A percentile compares a stretch with the other conserved stretches of the same genome.
phyloP scores from a whole-genome alignment of 2,888 invertebrate genomes.

The Amphimallon solstitiale region DNA sequence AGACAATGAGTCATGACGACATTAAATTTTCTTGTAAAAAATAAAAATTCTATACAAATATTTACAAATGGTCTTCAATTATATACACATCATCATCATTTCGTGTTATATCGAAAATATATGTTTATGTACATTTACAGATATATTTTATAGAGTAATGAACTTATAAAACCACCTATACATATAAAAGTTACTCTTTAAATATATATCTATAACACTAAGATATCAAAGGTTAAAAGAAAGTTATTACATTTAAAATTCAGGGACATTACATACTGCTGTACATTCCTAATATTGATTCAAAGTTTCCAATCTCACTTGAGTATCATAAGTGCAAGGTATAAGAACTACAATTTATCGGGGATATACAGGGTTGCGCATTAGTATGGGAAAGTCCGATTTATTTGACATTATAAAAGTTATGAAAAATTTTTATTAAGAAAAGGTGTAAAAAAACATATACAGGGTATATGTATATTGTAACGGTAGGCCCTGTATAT shows the following conservation, averaged over 20 bases:
- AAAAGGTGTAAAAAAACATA: too few relatives aligned
- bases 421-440: too few relatives aligned
- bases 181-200: too few relatives aligned
- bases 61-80: conserved; percentile 17
- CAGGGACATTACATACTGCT: conserved; percentile 29
- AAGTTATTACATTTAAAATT: not conserved
- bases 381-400: too few relatives aligned
- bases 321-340: not conserved
- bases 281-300: not conserved
- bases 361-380: too few relatives aligned
- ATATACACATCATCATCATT: conserved; percentile 30
- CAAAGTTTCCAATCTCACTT: conserved; percentile 22
- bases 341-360: too few relatives aligned
- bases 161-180: too few relatives aligned
- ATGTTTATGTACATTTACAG: conserved; percentile 14
- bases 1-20: not conserved
- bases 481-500: too few relatives aligned
- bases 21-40: not conserved
- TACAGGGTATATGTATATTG: too few relatives aligned
- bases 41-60: conserved; percentile 22
- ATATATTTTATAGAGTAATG: not conserved
- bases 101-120: conserved; percentile 18
- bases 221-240: too few relatives aligned
- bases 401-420: too few relatives aligned
- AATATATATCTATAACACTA: too few relatives aligned